Base-by-base conservation (phyloP, 2,797 vertebrate species). In the Platyrinchus mystaceus region DNA sequence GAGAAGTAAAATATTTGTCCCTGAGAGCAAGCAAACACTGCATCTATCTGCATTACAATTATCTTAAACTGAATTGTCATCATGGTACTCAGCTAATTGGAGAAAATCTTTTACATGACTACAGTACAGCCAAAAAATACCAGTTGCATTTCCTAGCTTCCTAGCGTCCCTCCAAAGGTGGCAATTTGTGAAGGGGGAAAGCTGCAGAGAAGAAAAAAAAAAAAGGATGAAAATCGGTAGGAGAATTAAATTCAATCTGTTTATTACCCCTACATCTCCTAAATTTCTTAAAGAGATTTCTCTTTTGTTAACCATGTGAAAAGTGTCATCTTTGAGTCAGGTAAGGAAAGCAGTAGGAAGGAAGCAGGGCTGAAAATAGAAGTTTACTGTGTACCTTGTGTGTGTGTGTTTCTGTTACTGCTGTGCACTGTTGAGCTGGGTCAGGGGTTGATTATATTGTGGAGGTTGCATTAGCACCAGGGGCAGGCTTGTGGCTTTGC, bases 391-490 rank as follows among this genome's bases (percentile, higher is more conserved):
- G 21, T 82, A 46, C 13, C 7, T 56, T 52, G 8, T 59, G 24
- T 0, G 0, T 17, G 13, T 67, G 28, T 37, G 16, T 93, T 92
- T 56, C 36, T 81, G 0, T 52, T 73, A n/a, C 34, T 55, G 47
- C 24, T 69, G 9, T 46, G 46, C 41, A 4, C 19, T 50, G 10
- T 67, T 56, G 50, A 58, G 60, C 39, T 71, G 53, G 10, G 21
- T 46, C 1, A 1, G 8, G 13, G 10, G 0, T 41, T 28, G 36
- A 9, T 82, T 73, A 2, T 47, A 2, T 9, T 73, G 24, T 58
- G 14, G 36, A 69, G 9, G 7, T 34, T 69, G 27, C 32, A 6
- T 63, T 90, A 52, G 39, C 47, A n/a, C 16, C 41, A 46, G 4
- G 67, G 74, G 32, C 68, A 66, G 14, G 23, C 44, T 67, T 52